These are phyloP conservation scores for Falco novaeseelandiae DNA, from an alignment of 2,797 vertebrate species.

Conservation along the genomic window DNA sequence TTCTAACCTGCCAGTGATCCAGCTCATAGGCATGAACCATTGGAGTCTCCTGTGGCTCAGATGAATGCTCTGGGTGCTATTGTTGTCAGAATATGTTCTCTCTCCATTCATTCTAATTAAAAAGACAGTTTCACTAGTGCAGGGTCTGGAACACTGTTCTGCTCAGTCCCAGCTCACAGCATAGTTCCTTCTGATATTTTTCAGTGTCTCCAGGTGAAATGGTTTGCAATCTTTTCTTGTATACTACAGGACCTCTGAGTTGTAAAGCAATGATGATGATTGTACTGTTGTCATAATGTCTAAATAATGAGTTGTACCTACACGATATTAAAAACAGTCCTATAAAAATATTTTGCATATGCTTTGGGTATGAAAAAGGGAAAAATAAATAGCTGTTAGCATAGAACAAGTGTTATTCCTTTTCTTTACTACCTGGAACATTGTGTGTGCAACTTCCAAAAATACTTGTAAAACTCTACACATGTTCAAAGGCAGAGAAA, in stretches of 20 bases:
- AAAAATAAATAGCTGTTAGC: background rate
- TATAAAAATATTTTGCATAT: background rate
- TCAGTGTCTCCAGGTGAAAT: background rate
- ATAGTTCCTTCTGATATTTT: background rate
- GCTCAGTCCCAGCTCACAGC: background rate
- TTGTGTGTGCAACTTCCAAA: background rate
- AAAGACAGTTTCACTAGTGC: background rate
- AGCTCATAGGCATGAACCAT: background rate
- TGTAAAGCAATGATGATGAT: background rate
- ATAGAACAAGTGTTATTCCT: background rate
- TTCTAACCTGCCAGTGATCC: background rate
- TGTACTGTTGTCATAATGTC: background rate
- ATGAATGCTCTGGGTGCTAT: background rate
- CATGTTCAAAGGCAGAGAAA: background rate
- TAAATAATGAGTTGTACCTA: background rate
- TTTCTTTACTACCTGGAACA: background rate
- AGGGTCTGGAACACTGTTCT: background rate
- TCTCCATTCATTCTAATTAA: background rate
- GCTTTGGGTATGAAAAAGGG: background rate
- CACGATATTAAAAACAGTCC: background rate
- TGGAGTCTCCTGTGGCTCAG: background rate
- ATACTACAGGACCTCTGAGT: background rate
- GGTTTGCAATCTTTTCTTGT: background rate
- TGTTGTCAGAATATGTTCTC: background rate
- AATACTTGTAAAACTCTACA: background rate